Percentiles rank a stretch among this genome's conserved stretches.
phyloP scores from a whole-genome alignment of 1,140 invertebrate species.

The Ceratitis capitata region DNA sequence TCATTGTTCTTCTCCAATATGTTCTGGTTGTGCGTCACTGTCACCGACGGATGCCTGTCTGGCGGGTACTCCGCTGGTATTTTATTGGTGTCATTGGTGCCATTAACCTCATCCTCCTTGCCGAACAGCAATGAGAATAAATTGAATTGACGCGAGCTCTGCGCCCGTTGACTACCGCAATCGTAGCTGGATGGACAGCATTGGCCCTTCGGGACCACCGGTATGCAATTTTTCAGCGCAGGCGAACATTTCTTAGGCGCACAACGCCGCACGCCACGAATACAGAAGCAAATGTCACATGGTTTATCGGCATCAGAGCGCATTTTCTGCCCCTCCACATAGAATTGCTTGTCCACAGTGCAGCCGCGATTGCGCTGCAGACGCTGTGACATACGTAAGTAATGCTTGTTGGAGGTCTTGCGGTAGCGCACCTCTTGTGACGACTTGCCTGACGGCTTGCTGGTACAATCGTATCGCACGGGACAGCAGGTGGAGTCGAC shows the following conservation, averaged over 20 bases:
- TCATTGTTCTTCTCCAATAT: constrained; percentile 50
- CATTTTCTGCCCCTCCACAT: constrained; percentile 81
- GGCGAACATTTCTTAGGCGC: constrained; percentile 80
- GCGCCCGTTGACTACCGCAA: constrained; percentile 70
- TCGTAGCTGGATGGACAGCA: constrained; percentile 87
- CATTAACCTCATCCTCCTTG: constrained; percentile 53
- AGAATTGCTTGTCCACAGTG: constrained; percentile 70
- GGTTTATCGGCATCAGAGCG: constrained; percentile 69
- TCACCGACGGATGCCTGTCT: constrained; percentile 54
- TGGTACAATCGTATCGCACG: constrained; percentile 81
- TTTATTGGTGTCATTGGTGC: constrained; percentile 43
- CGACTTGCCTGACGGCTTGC: constrained; percentile 64
- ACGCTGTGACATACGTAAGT: constrained; percentile 58
- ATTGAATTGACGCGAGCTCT: constrained; percentile 59
- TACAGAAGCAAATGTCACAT: constrained; percentile 86
- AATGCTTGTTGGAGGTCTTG: constrained; percentile 61
- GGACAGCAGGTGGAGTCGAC: constrained; percentile 83
- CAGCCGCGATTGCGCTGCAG: constrained; percentile 68
- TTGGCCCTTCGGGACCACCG: constrained; percentile 78
- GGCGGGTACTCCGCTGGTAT: constrained; percentile 57
- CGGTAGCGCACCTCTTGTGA: constrained; percentile 57
- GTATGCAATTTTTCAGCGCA: constrained; percentile 77
- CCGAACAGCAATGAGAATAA: constrained; percentile 61
- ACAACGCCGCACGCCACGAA: constrained; percentile 77
- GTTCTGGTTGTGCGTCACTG: not conserved